Percentiles rank a stretch among this genome's conserved stretches.
Evolutionary conservation across 2,888 invertebrate genomes (phyloP).

Genomic region (Hanleya hanleyi): DNA sequence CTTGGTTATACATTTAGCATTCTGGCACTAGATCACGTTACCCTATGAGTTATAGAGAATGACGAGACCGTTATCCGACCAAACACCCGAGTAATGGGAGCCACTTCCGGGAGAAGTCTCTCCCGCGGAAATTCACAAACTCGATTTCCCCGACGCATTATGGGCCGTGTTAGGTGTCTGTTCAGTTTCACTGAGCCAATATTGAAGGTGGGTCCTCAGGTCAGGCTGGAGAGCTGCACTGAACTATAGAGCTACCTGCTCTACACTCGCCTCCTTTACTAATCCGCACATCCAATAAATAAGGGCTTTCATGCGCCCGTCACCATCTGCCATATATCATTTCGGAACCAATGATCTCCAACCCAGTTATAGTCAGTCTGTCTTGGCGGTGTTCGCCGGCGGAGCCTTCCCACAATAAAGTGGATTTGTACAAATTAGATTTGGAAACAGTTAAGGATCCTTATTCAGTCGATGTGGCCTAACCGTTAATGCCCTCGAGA

Average conservation of each 20-base stretch:
- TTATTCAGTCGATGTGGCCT: not conserved
- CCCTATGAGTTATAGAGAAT: not conserved
- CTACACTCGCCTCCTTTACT: too few species aligned
- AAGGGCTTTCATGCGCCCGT: not conserved
- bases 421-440: slow-evolving; percentile 7
- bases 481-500: not conserved
- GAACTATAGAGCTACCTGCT: too few species aligned
- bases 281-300: not conserved
- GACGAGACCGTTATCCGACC: not conserved
- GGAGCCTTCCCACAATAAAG: not conserved
- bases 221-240: too few species aligned
- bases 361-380: not conserved
- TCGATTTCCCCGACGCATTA: not conserved
- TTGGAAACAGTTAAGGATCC: slow-evolving; percentile 1
- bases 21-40: not conserved
- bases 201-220: too few species aligned
- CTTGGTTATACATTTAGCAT: not conserved
- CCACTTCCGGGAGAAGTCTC: not conserved
- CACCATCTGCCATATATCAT: not conserved
- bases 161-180: not conserved
- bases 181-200: not conserved
- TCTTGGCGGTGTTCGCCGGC: not conserved
- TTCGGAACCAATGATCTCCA: not conserved
- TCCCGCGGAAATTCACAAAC: not conserved
- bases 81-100: not conserved